A percentile compares a stretch with the other conserved stretches of the same genome.
phyloP scores from a whole-genome alignment of 2,113 vertebrate species.

The Heterocephalus glaber region DNA sequence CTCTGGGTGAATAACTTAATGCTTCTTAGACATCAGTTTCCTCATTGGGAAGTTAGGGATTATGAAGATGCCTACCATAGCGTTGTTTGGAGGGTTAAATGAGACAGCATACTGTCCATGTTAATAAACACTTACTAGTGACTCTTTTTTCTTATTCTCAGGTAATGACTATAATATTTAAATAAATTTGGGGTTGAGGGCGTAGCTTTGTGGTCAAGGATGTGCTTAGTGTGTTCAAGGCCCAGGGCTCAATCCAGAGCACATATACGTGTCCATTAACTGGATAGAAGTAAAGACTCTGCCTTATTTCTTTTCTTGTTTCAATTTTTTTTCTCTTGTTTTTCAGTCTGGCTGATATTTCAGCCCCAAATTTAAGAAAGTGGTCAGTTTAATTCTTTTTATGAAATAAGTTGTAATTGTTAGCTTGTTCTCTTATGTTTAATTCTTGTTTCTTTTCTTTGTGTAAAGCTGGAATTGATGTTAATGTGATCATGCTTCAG shows the following conservation, averaged over 20 bases:
- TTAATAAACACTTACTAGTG: slow-evolving; percentile 10
- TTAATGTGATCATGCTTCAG: slow-evolving; percentile 76
- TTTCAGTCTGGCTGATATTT: slow-evolving; percentile 24
- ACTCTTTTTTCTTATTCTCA: slow-evolving; percentile 19
- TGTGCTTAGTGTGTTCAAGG: not conserved
- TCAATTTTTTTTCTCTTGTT: not conserved
- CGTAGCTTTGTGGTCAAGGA: not conserved
- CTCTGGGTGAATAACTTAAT: not conserved
- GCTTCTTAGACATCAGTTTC: not conserved
- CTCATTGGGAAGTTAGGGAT: slow-evolving; percentile 15
- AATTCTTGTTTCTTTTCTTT: slow-evolving; percentile 57
- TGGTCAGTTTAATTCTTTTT: slow-evolving; percentile 44
- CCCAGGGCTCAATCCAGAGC: not conserved
- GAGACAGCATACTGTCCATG: not conserved
- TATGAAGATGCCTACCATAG: not conserved
- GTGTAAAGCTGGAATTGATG: slow-evolving; percentile 50
- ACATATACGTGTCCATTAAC: not conserved
- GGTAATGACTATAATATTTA: slow-evolving; percentile 37
- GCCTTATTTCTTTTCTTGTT: not conserved
- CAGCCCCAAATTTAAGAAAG: slow-evolving; percentile 49
- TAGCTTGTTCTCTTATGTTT: slow-evolving; percentile 45
- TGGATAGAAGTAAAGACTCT: not conserved
- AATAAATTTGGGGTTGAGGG: not conserved
- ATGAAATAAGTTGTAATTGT: slow-evolving; percentile 48
- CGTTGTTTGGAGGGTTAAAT: not conserved